These are phyloP conservation scores for Discoglossus pictus DNA, from an alignment of 2,797 vertebrate genomes.

Conservation along the genomic window DNA sequence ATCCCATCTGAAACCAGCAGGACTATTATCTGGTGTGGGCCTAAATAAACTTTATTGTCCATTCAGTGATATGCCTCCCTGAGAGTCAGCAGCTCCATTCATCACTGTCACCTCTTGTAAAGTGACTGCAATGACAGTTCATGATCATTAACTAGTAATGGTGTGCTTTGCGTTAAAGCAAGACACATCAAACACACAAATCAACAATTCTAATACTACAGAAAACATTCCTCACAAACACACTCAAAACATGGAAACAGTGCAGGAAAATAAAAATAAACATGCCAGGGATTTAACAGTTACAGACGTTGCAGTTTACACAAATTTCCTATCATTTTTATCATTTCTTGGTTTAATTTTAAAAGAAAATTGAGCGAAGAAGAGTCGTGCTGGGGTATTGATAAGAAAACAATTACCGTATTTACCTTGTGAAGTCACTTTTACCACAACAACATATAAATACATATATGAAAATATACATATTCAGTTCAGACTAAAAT, in stretches of 20 bases:
- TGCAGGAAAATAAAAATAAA: too few relatives aligned
- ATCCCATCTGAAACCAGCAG: conserved; percentile 64
- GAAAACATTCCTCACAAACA: conserved; percentile 61
- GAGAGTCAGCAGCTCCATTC: conserved; percentile 67
- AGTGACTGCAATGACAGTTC: conserved; percentile 77
- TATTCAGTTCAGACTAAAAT: too few relatives aligned
- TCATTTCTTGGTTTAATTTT: too few relatives aligned
- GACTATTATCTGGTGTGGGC: conserved; percentile 75
- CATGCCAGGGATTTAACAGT: too few relatives aligned
- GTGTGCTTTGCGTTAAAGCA: conserved; percentile 76
- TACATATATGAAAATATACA: too few relatives aligned
- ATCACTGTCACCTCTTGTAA: conserved; percentile 77
- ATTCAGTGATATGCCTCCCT: conserved; percentile 70
- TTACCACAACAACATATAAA: too few relatives aligned
- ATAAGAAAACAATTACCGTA: too few relatives aligned
- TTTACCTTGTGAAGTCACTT: too few relatives aligned
- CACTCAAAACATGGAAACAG: conserved; percentile 34
- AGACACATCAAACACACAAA: conserved; percentile 71
- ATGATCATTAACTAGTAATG: conserved; percentile 79
- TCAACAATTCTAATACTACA: conserved; percentile 52
- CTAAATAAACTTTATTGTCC: conserved; percentile 89
- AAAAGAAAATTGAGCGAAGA: too few relatives aligned
- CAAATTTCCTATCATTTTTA: too few relatives aligned
- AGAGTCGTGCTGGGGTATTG: too few relatives aligned
- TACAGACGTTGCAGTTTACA: too few relatives aligned